Percentiles rank a stretch among this genome's conserved stretches.
Evolutionary conservation across 2,113 vertebrate genomes (phyloP).

Genomic region (Calidris pygmaea): DNA sequence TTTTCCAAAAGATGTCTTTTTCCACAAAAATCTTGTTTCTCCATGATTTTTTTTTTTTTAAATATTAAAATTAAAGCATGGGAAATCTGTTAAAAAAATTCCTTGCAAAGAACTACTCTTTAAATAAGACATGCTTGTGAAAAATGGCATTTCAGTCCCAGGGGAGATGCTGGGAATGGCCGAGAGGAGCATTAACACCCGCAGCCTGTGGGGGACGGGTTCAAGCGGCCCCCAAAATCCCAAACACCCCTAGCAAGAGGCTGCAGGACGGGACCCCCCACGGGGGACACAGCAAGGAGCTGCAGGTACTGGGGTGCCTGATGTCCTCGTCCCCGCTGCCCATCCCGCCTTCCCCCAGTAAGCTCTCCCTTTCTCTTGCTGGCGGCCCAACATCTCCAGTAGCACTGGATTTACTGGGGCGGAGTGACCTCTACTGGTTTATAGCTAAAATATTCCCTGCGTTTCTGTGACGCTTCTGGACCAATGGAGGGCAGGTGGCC

Average conservation of each 20-base stretch:
- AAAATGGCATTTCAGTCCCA: not conserved
- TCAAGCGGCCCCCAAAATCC: not conserved
- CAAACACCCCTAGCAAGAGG: not conserved
- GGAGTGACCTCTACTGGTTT: slow-evolving; percentile 2
- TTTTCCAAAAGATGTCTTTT: no score
- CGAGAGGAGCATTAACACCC: rapidly evolving
- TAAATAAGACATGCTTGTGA: not conserved
- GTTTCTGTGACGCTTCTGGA: no score
- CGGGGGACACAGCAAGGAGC: not conserved
- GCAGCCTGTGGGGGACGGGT: rapidly evolving
- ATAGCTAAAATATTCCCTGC: not conserved
- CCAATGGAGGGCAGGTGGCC: not conserved
- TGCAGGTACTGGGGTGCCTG: not conserved
- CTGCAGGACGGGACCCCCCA: rapidly evolving
- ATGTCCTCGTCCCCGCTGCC: not conserved
- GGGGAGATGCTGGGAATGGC: not conserved
- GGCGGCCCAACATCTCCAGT: not conserved
- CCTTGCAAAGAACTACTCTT: not conserved
- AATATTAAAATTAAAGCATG: not conserved
- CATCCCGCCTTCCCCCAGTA: not conserved
- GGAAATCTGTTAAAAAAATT: not conserved
- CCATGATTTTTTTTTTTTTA: no score
- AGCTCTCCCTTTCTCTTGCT: not conserved
- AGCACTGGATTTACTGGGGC: not conserved
- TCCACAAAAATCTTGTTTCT: no score